Conservation (phyloP, 23 tunicate genomes). For the Styela clava region DNA sequence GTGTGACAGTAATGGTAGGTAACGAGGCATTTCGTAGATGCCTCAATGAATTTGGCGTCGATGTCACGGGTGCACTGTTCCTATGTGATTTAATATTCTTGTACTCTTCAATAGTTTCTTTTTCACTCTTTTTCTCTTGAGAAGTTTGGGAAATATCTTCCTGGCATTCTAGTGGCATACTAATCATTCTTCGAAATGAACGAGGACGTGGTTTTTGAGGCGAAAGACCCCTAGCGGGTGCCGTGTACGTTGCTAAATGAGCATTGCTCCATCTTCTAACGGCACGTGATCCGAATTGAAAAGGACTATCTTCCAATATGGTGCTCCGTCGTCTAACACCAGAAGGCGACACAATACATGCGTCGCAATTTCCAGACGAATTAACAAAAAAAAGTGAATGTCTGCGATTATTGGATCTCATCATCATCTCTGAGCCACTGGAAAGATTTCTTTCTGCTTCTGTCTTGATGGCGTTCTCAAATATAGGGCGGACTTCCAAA, state of each 20-base stretch:
- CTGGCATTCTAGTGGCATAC: neutral
- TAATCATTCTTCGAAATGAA: neutral
- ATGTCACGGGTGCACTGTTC: neutral
- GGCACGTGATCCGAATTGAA: slow-evolving; percentile 9
- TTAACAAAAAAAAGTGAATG: neutral
- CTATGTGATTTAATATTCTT: neutral
- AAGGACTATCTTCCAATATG: slow-evolving; percentile 11
- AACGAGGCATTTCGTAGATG: slow-evolving; percentile 15
- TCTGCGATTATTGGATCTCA: neutral
- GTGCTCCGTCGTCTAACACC: neutral
- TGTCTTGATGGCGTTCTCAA: neutral
- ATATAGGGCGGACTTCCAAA: neutral
- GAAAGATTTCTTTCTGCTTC: neutral
- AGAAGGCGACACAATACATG: neutral
- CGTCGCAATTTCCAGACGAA: neutral
- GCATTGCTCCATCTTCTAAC: slow-evolving; percentile 30
- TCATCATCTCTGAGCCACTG: neutral
- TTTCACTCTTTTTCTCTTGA: neutral
- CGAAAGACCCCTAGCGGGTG: neutral
- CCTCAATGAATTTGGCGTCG: neutral
- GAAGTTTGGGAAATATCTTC: neutral
- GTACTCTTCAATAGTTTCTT: neutral
- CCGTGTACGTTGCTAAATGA: neutral
- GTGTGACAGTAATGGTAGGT: slow-evolving; percentile 17
- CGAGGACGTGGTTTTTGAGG: neutral